These are phyloP conservation scores for Schizaphis graminum DNA, from an alignment of 2,888 invertebrate genomes.

Conservation along the genomic window DNA sequence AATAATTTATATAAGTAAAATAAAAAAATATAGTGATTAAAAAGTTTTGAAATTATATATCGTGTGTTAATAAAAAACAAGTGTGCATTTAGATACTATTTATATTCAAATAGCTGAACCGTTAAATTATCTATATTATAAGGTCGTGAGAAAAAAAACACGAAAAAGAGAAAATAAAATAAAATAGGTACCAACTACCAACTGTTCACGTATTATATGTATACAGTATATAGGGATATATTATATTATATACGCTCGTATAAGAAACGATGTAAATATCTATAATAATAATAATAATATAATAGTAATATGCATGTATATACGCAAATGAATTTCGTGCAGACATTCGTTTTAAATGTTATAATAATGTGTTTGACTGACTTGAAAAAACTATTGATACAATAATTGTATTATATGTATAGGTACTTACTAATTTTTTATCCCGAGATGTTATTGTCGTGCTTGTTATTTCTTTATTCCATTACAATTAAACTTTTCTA, in stretches of 20 bases:
- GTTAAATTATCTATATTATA: neutral
- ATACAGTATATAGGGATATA: neutral
- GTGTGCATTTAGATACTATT: neutral
- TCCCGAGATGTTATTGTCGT: neutral
- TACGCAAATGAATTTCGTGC: neutral
- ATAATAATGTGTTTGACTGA: neutral
- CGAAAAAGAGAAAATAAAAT: slow-evolving; percentile 44
- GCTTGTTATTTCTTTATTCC: neutral
- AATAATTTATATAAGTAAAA: neutral
- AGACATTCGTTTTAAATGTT: neutral
- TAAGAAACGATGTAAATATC: neutral
- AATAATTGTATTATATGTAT: neutral
- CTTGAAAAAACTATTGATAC: neutral
- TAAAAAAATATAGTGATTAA: neutral
- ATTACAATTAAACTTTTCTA: neutral
- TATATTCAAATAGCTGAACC: neutral
- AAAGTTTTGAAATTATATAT: neutral
- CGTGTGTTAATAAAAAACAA: neutral
- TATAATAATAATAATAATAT: neutral
- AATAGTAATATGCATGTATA: neutral
- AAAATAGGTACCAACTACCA: neutral
- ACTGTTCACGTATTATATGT: neutral
- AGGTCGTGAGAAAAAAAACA: slow-evolving; percentile 40
- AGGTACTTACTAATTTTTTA: neutral
- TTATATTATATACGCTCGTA: neutral